These are phyloP conservation scores for Sarcophaga peregrina DNA, from an alignment of 1,140 invertebrate genomes.

Conservation along the genomic window DNA sequence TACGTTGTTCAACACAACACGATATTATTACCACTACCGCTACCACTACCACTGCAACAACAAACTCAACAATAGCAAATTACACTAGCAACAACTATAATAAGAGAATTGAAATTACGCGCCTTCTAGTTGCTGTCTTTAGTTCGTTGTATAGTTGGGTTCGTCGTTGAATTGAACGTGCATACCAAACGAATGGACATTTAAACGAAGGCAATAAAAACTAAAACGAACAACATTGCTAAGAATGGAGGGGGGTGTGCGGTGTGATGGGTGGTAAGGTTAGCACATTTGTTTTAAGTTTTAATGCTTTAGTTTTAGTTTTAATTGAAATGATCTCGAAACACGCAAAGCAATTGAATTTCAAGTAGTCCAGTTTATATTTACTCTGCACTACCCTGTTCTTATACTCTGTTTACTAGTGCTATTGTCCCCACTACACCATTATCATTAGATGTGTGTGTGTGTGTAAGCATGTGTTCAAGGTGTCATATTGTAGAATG, in stretches of 20 bases:
- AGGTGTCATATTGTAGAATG: not conserved
- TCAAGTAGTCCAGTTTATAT: not conserved
- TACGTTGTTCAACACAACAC: conserved; percentile 4
- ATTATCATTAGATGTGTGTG: not conserved
- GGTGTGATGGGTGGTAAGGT: too few relatives aligned
- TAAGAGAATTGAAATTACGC: not conserved
- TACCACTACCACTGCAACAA: too few relatives aligned
- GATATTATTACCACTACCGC: too few relatives aligned
- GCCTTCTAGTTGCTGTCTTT: too few relatives aligned
- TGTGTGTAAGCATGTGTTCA: not conserved
- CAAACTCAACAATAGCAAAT: too few relatives aligned
- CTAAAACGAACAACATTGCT: too few relatives aligned
- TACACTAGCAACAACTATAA: not conserved
- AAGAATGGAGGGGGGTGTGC: too few relatives aligned
- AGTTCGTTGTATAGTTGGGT: not conserved
- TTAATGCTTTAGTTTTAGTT: conserved; percentile 23
- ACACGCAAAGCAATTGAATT: conserved; percentile 38
- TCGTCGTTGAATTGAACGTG: not conserved
- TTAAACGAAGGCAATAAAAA: conserved; percentile 4
- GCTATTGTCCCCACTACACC: not conserved
- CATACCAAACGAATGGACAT: too few relatives aligned
- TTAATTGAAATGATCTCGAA: conserved; percentile 19
- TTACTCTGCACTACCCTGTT: not conserved
- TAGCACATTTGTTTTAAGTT: conserved; percentile 39
- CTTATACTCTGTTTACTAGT: not conserved